These are phyloP conservation scores for Leptodactylus fuscus DNA, from an alignment of 2,113 vertebrate species.

Conservation along the genomic window DNA sequence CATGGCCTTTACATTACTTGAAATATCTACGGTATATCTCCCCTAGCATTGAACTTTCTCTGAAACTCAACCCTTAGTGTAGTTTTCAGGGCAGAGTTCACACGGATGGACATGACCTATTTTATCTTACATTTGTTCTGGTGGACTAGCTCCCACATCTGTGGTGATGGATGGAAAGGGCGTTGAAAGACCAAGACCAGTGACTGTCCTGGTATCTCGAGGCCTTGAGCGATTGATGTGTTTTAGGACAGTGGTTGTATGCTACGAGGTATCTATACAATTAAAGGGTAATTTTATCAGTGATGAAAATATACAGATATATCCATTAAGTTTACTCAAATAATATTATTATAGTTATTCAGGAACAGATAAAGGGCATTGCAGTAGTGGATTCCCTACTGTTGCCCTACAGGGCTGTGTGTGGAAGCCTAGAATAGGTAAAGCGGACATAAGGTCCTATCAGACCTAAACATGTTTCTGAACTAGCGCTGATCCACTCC, in stretches of 20 bases:
- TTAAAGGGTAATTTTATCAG: neutral
- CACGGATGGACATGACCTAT: neutral
- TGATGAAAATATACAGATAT: too few species aligned
- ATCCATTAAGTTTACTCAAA: too few species aligned
- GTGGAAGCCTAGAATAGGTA: too few species aligned
- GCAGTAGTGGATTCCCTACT: too few species aligned
- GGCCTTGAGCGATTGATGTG: neutral
- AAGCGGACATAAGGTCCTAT: too few species aligned
- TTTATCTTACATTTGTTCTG: neutral
- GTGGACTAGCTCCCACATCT: neutral
- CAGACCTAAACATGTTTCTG: too few species aligned
- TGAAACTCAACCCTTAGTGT: neutral
- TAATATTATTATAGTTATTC: too few species aligned
- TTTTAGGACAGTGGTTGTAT: neutral
- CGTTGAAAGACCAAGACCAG: constrained; percentile 1
- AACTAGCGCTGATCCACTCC: too few species aligned
- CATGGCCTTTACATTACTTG: neutral
- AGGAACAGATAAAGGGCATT: too few species aligned
- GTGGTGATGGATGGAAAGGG: neutral
- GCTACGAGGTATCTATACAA: neutral
- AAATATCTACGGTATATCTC: neutral
- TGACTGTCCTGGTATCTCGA: neutral
- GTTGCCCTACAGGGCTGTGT: too few species aligned
- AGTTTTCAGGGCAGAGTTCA: neutral
- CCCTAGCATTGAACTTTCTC: neutral